Evolutionary conservation across 2,888 invertebrate genomes (phyloP), one percentile per base, ranked within the genome.

Genomic region (Epicampocera succincta): DNA sequence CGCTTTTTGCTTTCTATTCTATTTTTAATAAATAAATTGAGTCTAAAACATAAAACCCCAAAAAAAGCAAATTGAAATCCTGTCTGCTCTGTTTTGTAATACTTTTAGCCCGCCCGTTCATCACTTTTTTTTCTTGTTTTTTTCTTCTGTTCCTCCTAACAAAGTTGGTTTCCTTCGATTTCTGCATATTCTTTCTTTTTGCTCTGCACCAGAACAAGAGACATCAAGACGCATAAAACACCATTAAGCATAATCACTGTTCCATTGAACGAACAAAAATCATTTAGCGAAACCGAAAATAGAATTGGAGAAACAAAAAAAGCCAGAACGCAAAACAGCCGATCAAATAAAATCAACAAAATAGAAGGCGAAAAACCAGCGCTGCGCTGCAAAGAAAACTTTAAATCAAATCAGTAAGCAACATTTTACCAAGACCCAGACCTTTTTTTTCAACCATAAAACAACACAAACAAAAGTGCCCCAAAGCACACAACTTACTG

Each of bases 251-350:
- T 87, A 89, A 87, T 89, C 90, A 90, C 86, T 90, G 89, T 90
- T 91, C 91, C 91, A 89, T 91, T 91, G 91, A 90, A 90, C 87
- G 90, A 90, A 87, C 90, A 90, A 91, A 82, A 91, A 90, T 90
- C 90, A 91, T 90, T 90, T 90, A 90, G 90, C 91, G 91, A 89
- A 90, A 90, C 90, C 89, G 85, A 88, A 84, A 76, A 58, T 60
- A 71, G 66, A 76, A 75, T 56, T 48, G 71, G 74, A 71, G 68
- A 52, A 54, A 56, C n/a, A 6, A 65, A 75, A 65, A 42, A 74
- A 56, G 58, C n/a, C n/a, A n/a, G n/a, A 52, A 42, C 72, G 66
- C 15, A 44, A 63, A 58, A 76, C 69, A 69, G 61, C 50, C 60
- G 33, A 68, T 69, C 44, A 65, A 42, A 71, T 58, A 50, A 66